phyloP scores from a whole-genome alignment of 2,113 vertebrate genomes.

The Bombycilla garrulus region DNA sequence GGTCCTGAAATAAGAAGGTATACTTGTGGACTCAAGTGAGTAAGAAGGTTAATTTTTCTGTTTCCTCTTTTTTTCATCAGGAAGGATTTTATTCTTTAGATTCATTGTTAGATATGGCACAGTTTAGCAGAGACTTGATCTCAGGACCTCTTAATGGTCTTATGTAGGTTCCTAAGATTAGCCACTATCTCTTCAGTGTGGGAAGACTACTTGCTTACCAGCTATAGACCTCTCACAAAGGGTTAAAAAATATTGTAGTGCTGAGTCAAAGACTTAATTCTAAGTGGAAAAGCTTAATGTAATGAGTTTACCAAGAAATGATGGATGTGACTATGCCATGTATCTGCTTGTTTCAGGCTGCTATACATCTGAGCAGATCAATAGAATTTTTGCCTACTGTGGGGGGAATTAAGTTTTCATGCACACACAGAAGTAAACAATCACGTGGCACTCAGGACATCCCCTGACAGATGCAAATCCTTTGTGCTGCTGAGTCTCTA shows the following conservation, averaged over 20 bases:
- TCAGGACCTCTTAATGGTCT: background rate
- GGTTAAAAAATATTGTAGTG: background rate
- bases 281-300: background rate
- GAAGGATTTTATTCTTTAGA: background rate
- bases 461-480: background rate
- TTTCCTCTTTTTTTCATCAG: background rate
- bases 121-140: background rate
- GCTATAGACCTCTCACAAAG: background rate
- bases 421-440: background rate
- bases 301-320: background rate
- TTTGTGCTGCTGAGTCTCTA: background rate
- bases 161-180: background rate
- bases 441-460: background rate
- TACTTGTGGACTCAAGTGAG: background rate
- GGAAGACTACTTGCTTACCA: background rate
- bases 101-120: background rate
- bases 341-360: background rate
- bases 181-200: background rate
- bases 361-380: background rate
- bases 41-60: background rate
- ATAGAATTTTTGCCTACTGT: background rate
- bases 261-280: background rate
- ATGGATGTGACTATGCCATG: background rate
- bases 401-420: background rate
- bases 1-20: constrained; percentile 71